Conservation (phyloP, 2,113 vertebrate species). For the Triplophysa dalaica region DNA sequence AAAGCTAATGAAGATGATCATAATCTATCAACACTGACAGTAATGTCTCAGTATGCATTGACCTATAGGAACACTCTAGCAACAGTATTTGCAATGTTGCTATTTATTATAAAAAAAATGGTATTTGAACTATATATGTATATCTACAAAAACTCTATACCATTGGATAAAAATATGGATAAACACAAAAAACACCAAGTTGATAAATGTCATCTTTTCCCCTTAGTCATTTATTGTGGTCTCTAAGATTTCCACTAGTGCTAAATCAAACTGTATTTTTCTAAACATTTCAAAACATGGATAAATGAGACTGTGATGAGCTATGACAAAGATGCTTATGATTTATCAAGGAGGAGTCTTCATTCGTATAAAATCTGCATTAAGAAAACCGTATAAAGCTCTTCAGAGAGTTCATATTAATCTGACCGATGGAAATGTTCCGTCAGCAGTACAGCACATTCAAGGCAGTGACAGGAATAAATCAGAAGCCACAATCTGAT, state of each 20-base stretch:
- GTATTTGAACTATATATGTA: no score
- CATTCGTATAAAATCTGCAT: constrained; percentile 11
- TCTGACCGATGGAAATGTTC: constrained; percentile 14
- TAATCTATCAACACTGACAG: constrained; percentile 34
- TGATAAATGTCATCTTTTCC: no score
- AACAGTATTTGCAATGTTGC: background rate
- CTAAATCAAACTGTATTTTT: constrained; percentile 9
- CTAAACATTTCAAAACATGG: constrained; percentile 39
- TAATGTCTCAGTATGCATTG: constrained; percentile 40
- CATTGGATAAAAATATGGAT: background rate
- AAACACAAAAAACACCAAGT: no score
- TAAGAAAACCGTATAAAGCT: background rate
- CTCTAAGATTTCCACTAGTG: background rate
- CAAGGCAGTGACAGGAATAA: constrained; percentile 9
- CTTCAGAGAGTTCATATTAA: constrained; percentile 14
- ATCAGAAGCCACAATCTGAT: constrained; percentile 24
- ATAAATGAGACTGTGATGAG: background rate
- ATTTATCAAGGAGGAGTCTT: background rate
- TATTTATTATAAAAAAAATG: no score
- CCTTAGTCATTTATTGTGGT: no score
- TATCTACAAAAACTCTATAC: background rate
- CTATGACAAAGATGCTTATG: background rate
- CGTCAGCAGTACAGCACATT: background rate
- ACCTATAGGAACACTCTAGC: constrained; percentile 34
- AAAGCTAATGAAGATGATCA: constrained; percentile 27